A percentile compares a stretch with the other conserved stretches of the same genome.
These are phyloP conservation scores for Phyto melanocephala DNA, from an alignment of 2,888 invertebrate species.

Conservation along the genomic window DNA sequence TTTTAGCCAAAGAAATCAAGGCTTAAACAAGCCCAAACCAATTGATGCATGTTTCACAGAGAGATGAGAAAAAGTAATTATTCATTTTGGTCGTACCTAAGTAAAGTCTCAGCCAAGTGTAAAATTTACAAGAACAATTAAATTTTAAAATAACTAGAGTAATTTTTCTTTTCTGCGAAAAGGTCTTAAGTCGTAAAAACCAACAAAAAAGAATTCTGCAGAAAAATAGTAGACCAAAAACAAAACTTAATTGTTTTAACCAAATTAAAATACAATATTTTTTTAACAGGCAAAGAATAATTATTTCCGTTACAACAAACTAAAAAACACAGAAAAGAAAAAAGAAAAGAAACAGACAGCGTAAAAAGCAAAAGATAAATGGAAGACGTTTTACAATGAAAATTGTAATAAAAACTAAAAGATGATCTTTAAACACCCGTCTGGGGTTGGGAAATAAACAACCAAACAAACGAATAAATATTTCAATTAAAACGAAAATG, in stretches of 20 bases:
- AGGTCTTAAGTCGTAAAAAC: conserved; percentile 2
- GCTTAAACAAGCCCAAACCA: too few relatives aligned
- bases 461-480: background rate
- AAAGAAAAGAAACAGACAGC: too few relatives aligned
- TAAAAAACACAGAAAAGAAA: background rate
- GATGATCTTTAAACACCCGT: conserved; percentile 24
- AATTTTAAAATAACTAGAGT: too few relatives aligned
- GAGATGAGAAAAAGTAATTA: too few relatives aligned
- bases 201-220: conserved; percentile 2
- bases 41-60: too few relatives aligned
- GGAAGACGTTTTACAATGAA: conserved; percentile 11
- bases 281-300: conserved; percentile 57
- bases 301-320: conserved; percentile 57
- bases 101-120: background rate
- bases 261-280: conserved; percentile 45
- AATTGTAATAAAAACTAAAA: conserved; percentile 25
- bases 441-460: background rate
- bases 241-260: conserved; percentile 23
- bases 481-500: conserved; percentile 40
- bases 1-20: too few relatives aligned
- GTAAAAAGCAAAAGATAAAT: background rate
- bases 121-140: conserved; percentile 3
- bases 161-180: conserved; percentile 23
- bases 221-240: conserved; percentile 5
- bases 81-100: too few relatives aligned